Evolutionary conservation across 2,797 vertebrate species (phyloP), one percentile per base, ranked within the genome.

Genomic region (Eidolon dupreanum): DNA sequence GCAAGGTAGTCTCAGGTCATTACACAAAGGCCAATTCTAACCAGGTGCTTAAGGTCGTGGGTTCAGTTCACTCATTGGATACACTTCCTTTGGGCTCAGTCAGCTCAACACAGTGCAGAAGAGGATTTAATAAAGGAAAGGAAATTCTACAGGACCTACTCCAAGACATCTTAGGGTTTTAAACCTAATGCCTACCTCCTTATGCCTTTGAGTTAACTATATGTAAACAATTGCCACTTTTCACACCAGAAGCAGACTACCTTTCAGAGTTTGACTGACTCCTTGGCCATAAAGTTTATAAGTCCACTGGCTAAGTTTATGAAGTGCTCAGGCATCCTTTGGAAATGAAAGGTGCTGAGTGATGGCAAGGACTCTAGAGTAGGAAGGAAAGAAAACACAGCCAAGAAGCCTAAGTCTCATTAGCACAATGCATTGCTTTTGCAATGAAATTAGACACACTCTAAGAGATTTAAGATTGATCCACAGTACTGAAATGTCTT

Each of bases 161-260:
- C 49, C 66, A 91, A 89, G 81, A 85, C 79, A 71, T 94, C 65
- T 43, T 41, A 75, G 53, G 11, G 24, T 88, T 96, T 94, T 90
- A 96, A 96, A 85, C 41, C 20, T n/a, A 71, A 94, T 74, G 75
- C 55, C 86, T 93, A 83, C 61, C 49, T 92, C 59, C 36, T 73
- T 87, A 41, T 93, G 66, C 84, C 93, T 97, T 95, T 33, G 12
- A 90, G 85, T 95, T 96, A 96, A 96, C 90, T 86, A 91, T 91
- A 84, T 94, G 93, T 92, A 95, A 97, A 96, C 65, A 93, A 96
- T 97, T 97, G 95, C 96, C 96, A 97, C 97, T 96, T 97, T 97
- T 97, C 94, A 97, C 93, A 90, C 86, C 94, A 96, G 94, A 87
- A 96, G 86, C 71, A 97, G 66, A 79, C 95, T 95, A 90, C 88